Conservation (phyloP, 92 coral and sea anemone genomes). For the Anthopleura xanthogrammica region DNA sequence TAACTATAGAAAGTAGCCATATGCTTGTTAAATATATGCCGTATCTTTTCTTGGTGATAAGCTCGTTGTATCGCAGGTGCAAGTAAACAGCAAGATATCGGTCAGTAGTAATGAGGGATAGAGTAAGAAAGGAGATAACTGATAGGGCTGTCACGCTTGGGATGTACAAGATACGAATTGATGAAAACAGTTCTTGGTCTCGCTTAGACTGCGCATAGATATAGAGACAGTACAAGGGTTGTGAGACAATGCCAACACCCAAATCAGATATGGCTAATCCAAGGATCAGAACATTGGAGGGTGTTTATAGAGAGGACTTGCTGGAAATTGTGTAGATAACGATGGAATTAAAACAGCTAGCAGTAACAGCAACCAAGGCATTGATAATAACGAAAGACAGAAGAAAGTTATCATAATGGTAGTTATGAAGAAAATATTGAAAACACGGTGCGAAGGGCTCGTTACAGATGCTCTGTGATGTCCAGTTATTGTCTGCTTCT, state of each 20-base stretch:
- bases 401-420: too few species aligned
- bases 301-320: slow-evolving; percentile 15
- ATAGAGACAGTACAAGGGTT: neutral
- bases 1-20: neutral
- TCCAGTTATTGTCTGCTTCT: too few species aligned
- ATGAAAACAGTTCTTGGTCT: neutral
- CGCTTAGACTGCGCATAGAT: neutral
- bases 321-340: neutral
- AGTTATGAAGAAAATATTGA: too few species aligned
- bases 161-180: neutral
- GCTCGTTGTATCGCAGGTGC: slow-evolving; percentile 35
- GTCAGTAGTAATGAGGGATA: slow-evolving; percentile 30
- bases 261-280: slow-evolving; percentile 17
- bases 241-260: neutral
- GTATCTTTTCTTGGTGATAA: slow-evolving; percentile 19
- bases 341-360: neutral
- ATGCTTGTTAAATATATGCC: neutral
- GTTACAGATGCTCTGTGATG: too few species aligned
- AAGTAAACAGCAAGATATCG: slow-evolving; percentile 37
- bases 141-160: neutral
- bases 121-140: slow-evolving; percentile 23
- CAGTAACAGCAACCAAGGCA: neutral
- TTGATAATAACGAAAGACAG: neutral
- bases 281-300: slow-evolving; percentile 14
- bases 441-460: too few species aligned